Evolutionary conservation across 2,888 invertebrate genomes (phyloP).

Genomic region (Aphidius colemani): DNA sequence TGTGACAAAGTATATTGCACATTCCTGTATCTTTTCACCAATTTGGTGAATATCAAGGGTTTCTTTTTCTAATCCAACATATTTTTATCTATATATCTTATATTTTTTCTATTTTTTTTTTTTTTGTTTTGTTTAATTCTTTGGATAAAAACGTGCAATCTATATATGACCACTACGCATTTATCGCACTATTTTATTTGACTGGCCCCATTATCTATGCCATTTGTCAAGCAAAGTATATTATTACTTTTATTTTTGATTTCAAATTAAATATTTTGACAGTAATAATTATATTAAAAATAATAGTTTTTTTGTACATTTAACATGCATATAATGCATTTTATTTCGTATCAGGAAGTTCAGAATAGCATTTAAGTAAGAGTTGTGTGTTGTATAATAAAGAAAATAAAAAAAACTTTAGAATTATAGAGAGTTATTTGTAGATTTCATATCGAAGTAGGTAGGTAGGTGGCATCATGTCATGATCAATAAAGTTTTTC

Average conservation of each 20-base stretch:
- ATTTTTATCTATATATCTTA: too few species aligned
- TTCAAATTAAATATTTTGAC: too few species aligned
- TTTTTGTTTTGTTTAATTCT: neutral
- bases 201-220: too few species aligned
- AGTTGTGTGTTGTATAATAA: neutral
- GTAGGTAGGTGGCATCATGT: conserved; percentile 40
- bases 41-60: conserved; percentile 31
- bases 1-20: conserved; percentile 56
- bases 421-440: conserved; percentile 9
- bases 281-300: too few species aligned
- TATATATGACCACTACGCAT: neutral
- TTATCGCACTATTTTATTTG: conserved; percentile 19
- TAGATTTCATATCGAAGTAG: conserved; percentile 32
- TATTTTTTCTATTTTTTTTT: too few species aligned
- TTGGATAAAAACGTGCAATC: too few species aligned
- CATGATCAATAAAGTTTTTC: conserved; percentile 38
- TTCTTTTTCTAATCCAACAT: neutral
- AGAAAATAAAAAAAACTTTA: neutral
- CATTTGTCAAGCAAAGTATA: too few species aligned
- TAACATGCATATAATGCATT: neutral
- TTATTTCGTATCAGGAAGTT: neutral
- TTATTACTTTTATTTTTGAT: too few species aligned
- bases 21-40: conserved; percentile 45
- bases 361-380: neutral
- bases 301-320: too few species aligned